These are phyloP conservation scores for Panthera leo DNA, from an alignment of 2,113 vertebrate genomes.

Conservation along the genomic window DNA sequence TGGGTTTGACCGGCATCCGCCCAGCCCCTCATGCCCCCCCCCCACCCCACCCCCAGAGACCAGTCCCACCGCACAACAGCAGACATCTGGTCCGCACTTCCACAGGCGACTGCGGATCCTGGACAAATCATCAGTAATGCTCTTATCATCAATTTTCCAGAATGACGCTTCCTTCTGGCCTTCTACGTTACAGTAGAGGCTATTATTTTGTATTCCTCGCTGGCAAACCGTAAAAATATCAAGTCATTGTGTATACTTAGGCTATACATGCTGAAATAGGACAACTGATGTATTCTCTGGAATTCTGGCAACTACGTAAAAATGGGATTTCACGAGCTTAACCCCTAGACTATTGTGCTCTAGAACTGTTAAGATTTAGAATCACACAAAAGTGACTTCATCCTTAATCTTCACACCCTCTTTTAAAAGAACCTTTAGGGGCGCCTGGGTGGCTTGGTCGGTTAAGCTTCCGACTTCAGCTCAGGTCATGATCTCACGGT, in stretches of 20 bases:
- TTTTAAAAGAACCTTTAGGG: conserved; percentile 27
- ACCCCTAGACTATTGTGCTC: background rate
- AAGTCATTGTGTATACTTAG: background rate
- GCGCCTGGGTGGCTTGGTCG: too few species aligned
- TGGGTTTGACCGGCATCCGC: background rate
- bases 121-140: background rate
- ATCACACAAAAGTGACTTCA: conserved; percentile 7
- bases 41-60: accelerated
- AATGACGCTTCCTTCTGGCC: background rate
- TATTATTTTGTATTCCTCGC: background rate
- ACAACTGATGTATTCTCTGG: background rate
- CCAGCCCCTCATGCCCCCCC: too few species aligned
- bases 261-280: background rate
- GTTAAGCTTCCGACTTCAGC: too few species aligned
- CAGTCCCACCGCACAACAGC: accelerated
- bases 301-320: conserved; percentile 34
- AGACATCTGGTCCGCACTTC: background rate
- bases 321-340: background rate
- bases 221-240: background rate
- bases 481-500: too few species aligned
- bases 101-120: too few species aligned
- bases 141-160: background rate
- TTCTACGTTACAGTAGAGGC: too few species aligned
- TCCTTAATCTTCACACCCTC: background rate
- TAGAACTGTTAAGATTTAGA: conserved; percentile 41